Conservation (phyloP, 2,797 vertebrate genomes). For the Esox masquinongy region DNA sequence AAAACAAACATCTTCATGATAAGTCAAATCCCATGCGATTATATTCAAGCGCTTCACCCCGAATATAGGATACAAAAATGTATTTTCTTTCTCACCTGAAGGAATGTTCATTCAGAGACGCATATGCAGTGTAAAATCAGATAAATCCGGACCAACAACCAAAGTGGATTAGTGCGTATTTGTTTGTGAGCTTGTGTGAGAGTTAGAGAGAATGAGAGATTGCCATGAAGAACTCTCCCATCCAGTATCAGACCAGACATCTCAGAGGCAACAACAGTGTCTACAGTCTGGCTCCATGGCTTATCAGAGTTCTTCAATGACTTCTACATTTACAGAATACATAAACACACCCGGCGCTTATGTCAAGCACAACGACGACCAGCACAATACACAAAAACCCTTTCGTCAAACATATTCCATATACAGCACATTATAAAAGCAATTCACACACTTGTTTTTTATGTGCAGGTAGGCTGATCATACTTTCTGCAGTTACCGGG, state of each 20-base stretch:
- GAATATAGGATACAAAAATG: conserved; percentile 25
- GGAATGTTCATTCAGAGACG: conserved; percentile 54
- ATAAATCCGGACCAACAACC: conserved; percentile 12
- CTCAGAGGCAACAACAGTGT: conserved; percentile 64
- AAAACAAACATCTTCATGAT: conserved; percentile 52
- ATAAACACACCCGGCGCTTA: neutral
- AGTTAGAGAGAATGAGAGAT: conserved; percentile 20
- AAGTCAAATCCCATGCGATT: conserved; percentile 36
- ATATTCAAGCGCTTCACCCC: conserved; percentile 28
- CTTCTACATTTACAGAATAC: conserved; percentile 67
- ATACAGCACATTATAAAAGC: neutral
- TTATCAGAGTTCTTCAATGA: conserved; percentile 74
- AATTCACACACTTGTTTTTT: conserved; percentile 5
- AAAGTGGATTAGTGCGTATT: conserved; percentile 22
- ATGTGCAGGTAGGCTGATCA: conserved; percentile 31
- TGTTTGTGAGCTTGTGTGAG: conserved; percentile 1
- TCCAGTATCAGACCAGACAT: conserved; percentile 75
- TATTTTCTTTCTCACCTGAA: conserved; percentile 41
- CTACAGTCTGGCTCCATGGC: conserved; percentile 79
- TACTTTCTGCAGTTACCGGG: conserved; percentile 34
- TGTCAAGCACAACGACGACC: neutral
- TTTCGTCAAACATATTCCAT: neutral
- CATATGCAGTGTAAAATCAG: conserved; percentile 33
- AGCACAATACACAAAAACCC: neutral
- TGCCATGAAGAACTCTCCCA: conserved; percentile 45